phyloP scores from a whole-genome alignment of 53 echinoderm and acorn worm genomes.

The Crossaster papposus region DNA sequence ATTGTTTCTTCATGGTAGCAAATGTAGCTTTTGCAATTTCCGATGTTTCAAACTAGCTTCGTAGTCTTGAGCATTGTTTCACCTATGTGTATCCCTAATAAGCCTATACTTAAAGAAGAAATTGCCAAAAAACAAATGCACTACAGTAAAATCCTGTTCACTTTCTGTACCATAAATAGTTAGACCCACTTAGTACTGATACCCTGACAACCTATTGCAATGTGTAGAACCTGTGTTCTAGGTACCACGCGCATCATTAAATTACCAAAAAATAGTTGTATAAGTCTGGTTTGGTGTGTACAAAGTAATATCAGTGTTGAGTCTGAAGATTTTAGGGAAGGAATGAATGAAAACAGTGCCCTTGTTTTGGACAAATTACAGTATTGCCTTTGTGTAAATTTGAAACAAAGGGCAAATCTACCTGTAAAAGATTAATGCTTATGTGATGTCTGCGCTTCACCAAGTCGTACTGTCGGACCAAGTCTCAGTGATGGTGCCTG shows the following conservation, averaged over 20 bases:
- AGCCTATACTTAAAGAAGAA: not conserved
- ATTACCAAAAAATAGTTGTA: not conserved
- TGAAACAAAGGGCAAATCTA: not conserved
- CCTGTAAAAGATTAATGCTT: too few relatives aligned
- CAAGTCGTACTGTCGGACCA: too few relatives aligned
- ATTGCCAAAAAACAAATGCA: not conserved
- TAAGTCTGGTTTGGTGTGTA: not conserved
- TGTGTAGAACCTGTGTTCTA: not conserved
- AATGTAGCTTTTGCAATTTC: not conserved
- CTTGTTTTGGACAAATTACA: not conserved
- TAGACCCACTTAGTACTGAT: not conserved
- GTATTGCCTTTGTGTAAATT: conserved; percentile 1
- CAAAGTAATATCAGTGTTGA: not conserved
- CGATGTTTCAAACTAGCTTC: not conserved
- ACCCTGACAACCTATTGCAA: not conserved
- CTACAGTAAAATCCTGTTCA: not conserved
- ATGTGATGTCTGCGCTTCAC: too few relatives aligned
- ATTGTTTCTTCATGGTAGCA: conserved; percentile 3
- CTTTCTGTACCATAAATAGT: not conserved
- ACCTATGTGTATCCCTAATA: not conserved
- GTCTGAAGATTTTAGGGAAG: not conserved
- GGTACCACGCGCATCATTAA: not conserved
- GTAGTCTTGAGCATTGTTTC: not conserved
- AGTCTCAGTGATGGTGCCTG: too few relatives aligned
- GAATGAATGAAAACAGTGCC: not conserved